A percentile compares a stretch with the other conserved stretches of the same genome.
phyloP scores from a whole-genome alignment of 2,888 invertebrate species.

The Hyppa rectilinea region DNA sequence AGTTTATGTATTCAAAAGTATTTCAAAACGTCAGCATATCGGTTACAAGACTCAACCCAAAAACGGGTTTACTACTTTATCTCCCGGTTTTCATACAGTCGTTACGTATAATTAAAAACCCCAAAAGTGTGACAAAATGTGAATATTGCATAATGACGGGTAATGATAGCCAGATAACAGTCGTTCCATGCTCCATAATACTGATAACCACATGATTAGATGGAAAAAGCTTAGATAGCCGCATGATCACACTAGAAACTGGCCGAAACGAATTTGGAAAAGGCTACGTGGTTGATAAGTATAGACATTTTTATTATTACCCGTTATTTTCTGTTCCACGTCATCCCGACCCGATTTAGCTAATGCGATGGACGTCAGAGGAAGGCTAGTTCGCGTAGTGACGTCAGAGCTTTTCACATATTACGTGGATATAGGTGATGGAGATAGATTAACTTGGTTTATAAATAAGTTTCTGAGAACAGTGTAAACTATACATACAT shows the following conservation, averaged over 20 bases:
- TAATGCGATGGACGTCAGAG: conserved; percentile 33
- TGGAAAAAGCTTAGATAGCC: neutral
- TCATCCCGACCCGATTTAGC: conserved; percentile 17
- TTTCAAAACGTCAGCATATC: too few relatives aligned
- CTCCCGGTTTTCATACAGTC: neutral
- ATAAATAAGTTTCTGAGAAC: neutral
- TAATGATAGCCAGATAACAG: neutral
- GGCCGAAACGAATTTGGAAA: neutral
- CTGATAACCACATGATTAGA: neutral
- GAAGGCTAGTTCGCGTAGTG: neutral
- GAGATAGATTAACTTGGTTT: neutral
- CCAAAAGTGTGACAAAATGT: neutral
- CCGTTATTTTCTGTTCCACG: conserved; percentile 6
- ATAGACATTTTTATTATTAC: neutral
- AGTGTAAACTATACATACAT: too few relatives aligned
- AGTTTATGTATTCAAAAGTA: too few relatives aligned
- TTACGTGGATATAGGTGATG: neutral
- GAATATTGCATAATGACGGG: neutral
- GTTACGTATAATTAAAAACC: neutral
- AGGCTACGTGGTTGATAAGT: neutral
- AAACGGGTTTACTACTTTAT: too few relatives aligned
- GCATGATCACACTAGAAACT: neutral
- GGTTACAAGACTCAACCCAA: too few relatives aligned
- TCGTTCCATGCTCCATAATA: neutral
- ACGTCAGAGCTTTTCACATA: conserved; percentile 25